Conservation (phyloP, 2,797 vertebrate genomes). For the Aeoliscus strigatus region DNA sequence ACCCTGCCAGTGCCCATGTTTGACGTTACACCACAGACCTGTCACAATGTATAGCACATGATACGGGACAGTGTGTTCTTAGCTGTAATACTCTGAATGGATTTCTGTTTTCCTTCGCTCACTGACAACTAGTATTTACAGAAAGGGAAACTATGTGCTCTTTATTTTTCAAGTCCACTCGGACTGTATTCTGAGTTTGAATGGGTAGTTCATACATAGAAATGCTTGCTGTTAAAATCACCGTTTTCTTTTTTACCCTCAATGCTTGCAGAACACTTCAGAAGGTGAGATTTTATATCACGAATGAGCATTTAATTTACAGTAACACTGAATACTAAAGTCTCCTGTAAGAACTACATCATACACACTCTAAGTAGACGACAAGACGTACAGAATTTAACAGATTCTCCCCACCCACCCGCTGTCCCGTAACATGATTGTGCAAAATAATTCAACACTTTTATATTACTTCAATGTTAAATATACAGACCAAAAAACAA, state of each 20-base stretch:
- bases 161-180: slow-evolving; percentile 56
- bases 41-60: slow-evolving; percentile 85
- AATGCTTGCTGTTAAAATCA: slow-evolving; percentile 39
- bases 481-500: slow-evolving; percentile 46
- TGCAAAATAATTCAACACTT: slow-evolving; percentile 69
- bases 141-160: slow-evolving; percentile 61
- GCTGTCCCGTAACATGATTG: slow-evolving; percentile 58
- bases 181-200: slow-evolving; percentile 56
- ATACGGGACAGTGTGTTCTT: slow-evolving; percentile 73
- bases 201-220: slow-evolving; percentile 46
- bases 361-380: slow-evolving; percentile 65
- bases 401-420: slow-evolving; percentile 39
- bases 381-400: slow-evolving; percentile 61
- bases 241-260: slow-evolving; percentile 35
- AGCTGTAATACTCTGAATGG: slow-evolving; percentile 71
- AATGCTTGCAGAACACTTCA: slow-evolving; percentile 47
- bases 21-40: slow-evolving; percentile 67
- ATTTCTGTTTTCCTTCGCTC: slow-evolving; percentile 33
- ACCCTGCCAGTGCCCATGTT: slow-evolving; percentile 54
- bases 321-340: slow-evolving; percentile 70
- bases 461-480: slow-evolving; percentile 56
- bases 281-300: slow-evolving; percentile 62
- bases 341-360: slow-evolving; percentile 68
- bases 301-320: slow-evolving; percentile 69
- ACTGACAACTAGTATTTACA: slow-evolving; percentile 77